These are phyloP conservation scores for Tubulanus polymorphus DNA, from an alignment of 2,888 invertebrate species.

Conservation along the genomic window DNA sequence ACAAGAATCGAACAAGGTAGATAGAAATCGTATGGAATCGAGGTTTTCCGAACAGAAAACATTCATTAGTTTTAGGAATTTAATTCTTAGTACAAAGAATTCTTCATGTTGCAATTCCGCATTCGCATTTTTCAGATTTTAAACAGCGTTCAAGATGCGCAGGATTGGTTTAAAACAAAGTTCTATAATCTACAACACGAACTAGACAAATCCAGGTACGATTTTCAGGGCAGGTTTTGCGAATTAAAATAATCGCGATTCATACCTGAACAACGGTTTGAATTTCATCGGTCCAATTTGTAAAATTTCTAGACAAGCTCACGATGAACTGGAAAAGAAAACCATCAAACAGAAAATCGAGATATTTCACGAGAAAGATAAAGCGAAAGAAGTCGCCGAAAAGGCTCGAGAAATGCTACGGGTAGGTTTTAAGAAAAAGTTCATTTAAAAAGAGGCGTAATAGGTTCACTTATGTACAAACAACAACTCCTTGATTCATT, in stretches of 20 bases:
- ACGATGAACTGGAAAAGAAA: slow-evolving; percentile 31
- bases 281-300: not conserved
- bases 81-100: slow-evolving; percentile 3
- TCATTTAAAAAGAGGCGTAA: not conserved
- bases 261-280: not conserved
- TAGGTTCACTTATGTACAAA: not conserved
- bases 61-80: not conserved
- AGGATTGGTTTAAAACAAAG: slow-evolving; percentile 45
- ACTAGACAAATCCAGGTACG: slow-evolving; percentile 34
- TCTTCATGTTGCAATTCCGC: not conserved
- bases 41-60: not conserved
- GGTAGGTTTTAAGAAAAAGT: slow-evolving; percentile 20
- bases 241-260: no score
- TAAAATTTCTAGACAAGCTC: slow-evolving; percentile 26
- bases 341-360: slow-evolving; percentile 29
- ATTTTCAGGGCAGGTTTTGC: not conserved
- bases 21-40: not conserved
- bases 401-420: slow-evolving; percentile 42
- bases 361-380: slow-evolving; percentile 32
- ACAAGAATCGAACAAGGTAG: slow-evolving; percentile 40
- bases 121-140: slow-evolving; percentile 30
- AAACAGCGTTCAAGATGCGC: slow-evolving; percentile 40
- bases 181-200: slow-evolving; percentile 44
- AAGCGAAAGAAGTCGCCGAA: slow-evolving; percentile 35
- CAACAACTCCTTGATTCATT: not conserved